phyloP scores from a whole-genome alignment of 1,140 invertebrate species.

The Zaprionus nigranus region DNA sequence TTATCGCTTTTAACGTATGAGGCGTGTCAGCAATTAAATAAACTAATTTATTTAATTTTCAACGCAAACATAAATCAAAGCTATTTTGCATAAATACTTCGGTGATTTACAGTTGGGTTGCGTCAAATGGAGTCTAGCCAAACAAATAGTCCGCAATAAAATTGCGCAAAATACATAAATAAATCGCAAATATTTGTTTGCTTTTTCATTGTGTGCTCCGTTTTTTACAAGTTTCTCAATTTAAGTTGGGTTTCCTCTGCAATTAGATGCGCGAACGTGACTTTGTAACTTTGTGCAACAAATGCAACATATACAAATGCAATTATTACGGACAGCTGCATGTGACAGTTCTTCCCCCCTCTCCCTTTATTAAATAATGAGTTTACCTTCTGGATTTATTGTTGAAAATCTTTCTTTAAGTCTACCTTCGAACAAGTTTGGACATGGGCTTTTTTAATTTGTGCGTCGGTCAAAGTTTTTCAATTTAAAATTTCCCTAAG shows the following conservation, averaged over 20 bases:
- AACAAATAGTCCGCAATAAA: constrained; percentile 46
- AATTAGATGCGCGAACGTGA: constrained; percentile 66
- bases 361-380: constrained; percentile 26
- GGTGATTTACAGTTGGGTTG: constrained; percentile 13
- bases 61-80: constrained; percentile 47
- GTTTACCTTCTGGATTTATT: constrained; percentile 28
- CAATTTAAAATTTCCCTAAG: constrained; percentile 77
- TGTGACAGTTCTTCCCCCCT: constrained; percentile 35
- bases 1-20: too few relatives aligned
- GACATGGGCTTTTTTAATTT: constrained; percentile 74
- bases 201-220: constrained; percentile 8
- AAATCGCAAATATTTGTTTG: constrained; percentile 57
- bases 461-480: constrained; percentile 73
- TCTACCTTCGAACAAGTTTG: constrained; percentile 49
- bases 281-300: constrained; percentile 42
- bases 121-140: constrained; percentile 6
- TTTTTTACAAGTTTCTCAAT: background rate
- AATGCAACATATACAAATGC: constrained; percentile 12
- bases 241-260: constrained; percentile 8
- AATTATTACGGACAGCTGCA: constrained; percentile 35
- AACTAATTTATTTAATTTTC: constrained; percentile 59
- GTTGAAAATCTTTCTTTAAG: constrained; percentile 21
- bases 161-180: constrained; percentile 42
- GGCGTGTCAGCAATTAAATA: constrained; percentile 55
- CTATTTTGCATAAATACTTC: constrained; percentile 42